A percentile compares a stretch with the other conserved stretches of the same genome.
Evolutionary conservation across 2,888 invertebrate species (phyloP).

Genomic region (Eutolmus rufibarbis): DNA sequence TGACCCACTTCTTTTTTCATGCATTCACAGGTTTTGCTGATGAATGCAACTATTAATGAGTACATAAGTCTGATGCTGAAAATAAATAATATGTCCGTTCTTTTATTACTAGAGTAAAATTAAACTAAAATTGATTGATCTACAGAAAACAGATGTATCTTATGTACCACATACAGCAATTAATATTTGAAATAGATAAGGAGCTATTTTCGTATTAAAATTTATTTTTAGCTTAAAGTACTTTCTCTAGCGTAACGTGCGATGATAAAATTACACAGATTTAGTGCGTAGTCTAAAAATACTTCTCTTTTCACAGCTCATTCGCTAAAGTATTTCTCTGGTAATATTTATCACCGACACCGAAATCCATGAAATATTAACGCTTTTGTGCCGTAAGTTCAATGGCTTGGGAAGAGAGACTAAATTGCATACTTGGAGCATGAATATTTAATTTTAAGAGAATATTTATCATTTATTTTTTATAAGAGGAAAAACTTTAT

Average conservation of each 20-base stretch:
- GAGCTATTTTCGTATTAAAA: background rate
- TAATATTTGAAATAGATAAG: background rate
- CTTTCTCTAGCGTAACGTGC: background rate
- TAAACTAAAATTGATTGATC: background rate
- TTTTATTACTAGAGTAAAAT: background rate
- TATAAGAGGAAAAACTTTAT: background rate
- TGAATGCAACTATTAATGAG: background rate
- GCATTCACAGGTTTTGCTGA: background rate
- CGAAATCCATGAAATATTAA: background rate
- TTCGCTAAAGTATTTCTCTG: background rate
- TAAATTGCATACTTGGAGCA: background rate
- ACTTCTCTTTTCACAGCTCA: background rate
- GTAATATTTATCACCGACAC: background rate
- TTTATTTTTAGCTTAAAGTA: slow-evolving; percentile 2
- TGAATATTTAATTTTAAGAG: background rate
- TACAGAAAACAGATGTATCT: background rate
- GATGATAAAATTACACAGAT: background rate
- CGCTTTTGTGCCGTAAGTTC: background rate
- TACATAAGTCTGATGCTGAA: background rate
- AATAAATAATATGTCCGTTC: background rate
- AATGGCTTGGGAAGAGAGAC: background rate
- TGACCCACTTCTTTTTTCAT: background rate
- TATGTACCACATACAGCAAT: background rate
- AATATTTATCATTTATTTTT: background rate
- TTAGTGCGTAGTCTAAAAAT: background rate